phyloP scores from a whole-genome alignment of 2,888 invertebrate genomes.

The Pristionchus mayeri region DNA sequence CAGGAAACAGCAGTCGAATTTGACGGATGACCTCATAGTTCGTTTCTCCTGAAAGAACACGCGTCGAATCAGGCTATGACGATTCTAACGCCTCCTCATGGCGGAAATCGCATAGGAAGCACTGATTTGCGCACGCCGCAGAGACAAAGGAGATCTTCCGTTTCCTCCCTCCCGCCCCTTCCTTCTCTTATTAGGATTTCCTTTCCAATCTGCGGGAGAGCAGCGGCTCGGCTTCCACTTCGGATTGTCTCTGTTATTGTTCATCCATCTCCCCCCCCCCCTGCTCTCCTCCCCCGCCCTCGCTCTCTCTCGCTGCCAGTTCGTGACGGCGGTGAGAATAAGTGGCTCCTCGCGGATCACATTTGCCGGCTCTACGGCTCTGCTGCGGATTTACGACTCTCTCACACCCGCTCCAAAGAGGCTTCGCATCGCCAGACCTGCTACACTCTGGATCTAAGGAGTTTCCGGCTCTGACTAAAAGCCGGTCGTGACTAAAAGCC shows the following conservation, averaged over 20 bases:
- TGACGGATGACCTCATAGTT: too few relatives aligned
- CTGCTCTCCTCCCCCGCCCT: not conserved
- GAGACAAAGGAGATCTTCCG: not conserved
- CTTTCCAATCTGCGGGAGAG: not conserved
- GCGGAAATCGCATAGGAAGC: constrained; percentile 23
- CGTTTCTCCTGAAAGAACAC: too few relatives aligned
- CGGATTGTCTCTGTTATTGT: constrained; percentile 36
- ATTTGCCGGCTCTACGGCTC: not conserved
- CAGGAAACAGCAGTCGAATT: too few relatives aligned
- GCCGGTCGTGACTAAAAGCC: not conserved
- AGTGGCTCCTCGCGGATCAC: not conserved
- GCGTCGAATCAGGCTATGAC: too few relatives aligned
- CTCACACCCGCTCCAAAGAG: not conserved
- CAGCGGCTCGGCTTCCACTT: not conserved
- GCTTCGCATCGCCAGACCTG: not conserved
- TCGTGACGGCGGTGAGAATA: constrained; percentile 24
- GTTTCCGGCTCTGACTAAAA: not conserved
- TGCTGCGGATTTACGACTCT: not conserved
- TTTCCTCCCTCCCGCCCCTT: not conserved
- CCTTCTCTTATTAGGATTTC: not conserved
- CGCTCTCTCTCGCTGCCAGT: too few relatives aligned
- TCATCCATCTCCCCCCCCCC: constrained; percentile 6
- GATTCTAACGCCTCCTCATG: not conserved
- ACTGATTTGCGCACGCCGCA: not conserved
- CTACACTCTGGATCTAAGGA: not conserved